Evolutionary conservation across 2,113 vertebrate genomes (phyloP).

Genomic region (Macrotis lagotis): DNA sequence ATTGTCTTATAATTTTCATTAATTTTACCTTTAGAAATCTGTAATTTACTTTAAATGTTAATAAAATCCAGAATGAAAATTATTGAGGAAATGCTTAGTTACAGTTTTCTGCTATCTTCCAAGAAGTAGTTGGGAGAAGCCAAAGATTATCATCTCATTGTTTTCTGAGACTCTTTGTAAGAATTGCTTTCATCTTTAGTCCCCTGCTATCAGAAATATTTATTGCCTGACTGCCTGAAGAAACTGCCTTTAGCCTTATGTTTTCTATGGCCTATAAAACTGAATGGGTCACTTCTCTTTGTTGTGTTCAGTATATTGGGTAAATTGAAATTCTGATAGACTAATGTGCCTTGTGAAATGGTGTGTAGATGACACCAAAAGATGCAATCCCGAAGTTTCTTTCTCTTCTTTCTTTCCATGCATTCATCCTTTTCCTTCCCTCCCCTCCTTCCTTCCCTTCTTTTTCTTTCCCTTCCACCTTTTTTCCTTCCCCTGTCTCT

Average conservation of each 20-base stretch:
- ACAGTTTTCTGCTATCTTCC: not conserved
- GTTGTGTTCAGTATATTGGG: not conserved
- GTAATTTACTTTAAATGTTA: not conserved
- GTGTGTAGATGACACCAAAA: not conserved
- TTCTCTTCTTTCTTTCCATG: no score
- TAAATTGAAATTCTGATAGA: not conserved
- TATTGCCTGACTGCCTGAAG: not conserved
- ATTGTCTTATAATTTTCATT: not conserved
- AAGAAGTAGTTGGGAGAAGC: not conserved
- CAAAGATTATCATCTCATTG: not conserved
- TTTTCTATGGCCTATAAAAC: not conserved
- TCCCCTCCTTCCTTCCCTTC: no score
- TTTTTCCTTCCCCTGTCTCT: no score
- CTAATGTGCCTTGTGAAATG: not conserved
- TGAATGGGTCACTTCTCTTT: not conserved
- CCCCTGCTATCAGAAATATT: not conserved
- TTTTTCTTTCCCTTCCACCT: no score
- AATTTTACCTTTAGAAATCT: not conserved
- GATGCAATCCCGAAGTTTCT: not conserved
- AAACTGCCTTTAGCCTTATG: not conserved
- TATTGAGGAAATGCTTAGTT: not conserved
- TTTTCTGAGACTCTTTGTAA: not conserved
- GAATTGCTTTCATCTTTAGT: not conserved
- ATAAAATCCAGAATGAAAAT: not conserved
- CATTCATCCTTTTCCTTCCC: rapidly evolving